A percentile compares a stretch with the other conserved stretches of the same genome.
phyloP scores from a whole-genome alignment of 2,113 vertebrate species.

The Xiphias gladius region DNA sequence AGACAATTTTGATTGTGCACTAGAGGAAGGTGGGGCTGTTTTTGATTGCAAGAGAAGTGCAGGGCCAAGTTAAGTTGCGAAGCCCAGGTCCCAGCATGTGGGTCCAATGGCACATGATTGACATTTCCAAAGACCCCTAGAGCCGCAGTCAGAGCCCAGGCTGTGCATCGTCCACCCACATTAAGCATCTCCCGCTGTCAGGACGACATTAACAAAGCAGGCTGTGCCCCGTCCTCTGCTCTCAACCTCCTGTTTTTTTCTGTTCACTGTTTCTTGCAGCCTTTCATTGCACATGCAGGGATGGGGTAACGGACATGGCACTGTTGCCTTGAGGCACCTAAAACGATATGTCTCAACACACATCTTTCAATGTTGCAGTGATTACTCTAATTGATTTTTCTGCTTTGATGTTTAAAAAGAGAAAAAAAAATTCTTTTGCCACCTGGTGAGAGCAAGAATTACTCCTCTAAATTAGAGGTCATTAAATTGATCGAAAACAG shows the following conservation, averaged over 20 bases:
- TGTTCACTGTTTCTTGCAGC: conserved; percentile 33
- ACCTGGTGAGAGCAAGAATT: neutral
- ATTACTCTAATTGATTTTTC: neutral
- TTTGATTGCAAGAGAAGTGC: conserved; percentile 33
- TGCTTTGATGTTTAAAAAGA: neutral
- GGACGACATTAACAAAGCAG: conserved; percentile 66
- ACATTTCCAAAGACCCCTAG: conserved; percentile 75
- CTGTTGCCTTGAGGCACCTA: neutral
- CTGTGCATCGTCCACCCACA: conserved; percentile 68
- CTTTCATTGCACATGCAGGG: conserved; percentile 23
- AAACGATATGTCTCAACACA: neutral
- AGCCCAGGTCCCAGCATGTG: conserved; percentile 59
- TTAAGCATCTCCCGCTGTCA: conserved; percentile 64
- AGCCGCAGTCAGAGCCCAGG: conserved; percentile 69
- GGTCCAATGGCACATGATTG: conserved; percentile 69
- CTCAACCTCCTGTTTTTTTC: conserved; percentile 33
- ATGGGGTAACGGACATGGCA: conserved; percentile 9
- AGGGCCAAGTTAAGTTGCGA: conserved; percentile 47
- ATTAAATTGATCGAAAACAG: conserved; percentile 18
- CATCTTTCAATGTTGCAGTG: neutral
- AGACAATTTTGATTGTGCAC: neutral
- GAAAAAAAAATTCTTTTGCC: neutral
- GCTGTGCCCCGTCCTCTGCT: conserved; percentile 55
- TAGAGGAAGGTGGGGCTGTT: neutral
- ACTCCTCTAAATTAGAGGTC: neutral